Percentiles rank a stretch among this genome's conserved stretches.
Evolutionary conservation across 1,140 invertebrate genomes (phyloP).

Genomic region (Zaprionus gabonicus): DNA sequence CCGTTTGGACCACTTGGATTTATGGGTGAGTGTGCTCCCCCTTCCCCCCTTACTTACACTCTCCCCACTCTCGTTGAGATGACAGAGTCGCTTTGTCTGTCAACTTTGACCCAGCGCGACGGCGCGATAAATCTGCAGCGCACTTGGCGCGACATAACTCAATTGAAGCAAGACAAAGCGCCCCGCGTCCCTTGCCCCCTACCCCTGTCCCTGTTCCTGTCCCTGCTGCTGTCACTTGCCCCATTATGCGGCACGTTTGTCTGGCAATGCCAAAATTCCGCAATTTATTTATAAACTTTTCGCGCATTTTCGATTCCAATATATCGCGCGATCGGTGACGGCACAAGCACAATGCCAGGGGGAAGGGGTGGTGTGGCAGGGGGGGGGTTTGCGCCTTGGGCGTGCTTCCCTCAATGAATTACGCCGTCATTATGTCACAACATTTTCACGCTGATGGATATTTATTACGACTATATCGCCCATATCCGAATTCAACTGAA

Average conservation of each 20-base stretch:
- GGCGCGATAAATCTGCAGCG: constrained; percentile 67
- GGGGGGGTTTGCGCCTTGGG: not conserved
- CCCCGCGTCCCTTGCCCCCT: constrained; percentile 9
- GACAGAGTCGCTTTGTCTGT: constrained; percentile 82
- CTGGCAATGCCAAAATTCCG: constrained; percentile 70
- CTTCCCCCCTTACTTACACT: not conserved
- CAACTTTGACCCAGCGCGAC: constrained; percentile 74
- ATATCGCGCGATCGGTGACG: constrained; percentile 20
- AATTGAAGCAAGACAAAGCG: constrained; percentile 83
- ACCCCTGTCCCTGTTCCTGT: not conserved
- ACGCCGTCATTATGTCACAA: constrained; percentile 80
- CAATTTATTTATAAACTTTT: constrained; percentile 75
- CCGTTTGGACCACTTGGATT: constrained; percentile 93
- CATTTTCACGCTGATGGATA: constrained; percentile 68
- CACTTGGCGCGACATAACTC: constrained; percentile 77
- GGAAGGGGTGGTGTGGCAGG: not conserved
- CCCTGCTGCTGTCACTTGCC: not conserved
- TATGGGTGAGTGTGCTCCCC: constrained; percentile 74
- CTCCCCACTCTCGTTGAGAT: constrained; percentile 41
- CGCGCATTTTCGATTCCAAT: constrained; percentile 66
- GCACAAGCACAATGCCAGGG: not conserved
- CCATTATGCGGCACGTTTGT: constrained; percentile 35
- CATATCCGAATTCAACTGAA: constrained; percentile 25
- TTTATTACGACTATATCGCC: constrained; percentile 63
- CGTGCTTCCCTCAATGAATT: constrained; percentile 44